Conservation (phyloP, 2,888 invertebrate species). For the Ormyrus thymus region DNA sequence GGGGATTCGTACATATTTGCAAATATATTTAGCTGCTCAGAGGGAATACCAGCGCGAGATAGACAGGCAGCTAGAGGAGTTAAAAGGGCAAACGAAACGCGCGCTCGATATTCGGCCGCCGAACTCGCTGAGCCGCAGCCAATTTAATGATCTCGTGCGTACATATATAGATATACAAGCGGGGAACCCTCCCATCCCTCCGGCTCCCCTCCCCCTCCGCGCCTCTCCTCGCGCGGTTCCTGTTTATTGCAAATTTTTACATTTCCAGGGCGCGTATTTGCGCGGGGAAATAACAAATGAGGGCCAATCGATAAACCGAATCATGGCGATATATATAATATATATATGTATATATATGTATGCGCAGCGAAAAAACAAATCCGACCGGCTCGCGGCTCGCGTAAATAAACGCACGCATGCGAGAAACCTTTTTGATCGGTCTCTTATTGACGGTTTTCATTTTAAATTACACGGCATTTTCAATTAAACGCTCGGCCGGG, state of each 20-base stretch:
- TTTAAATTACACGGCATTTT: constrained; percentile 40
- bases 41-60: constrained; percentile 41
- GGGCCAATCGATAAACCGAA: constrained; percentile 36
- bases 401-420: constrained; percentile 20
- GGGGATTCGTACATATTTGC: constrained; percentile 69
- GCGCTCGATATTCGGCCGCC: constrained; percentile 61
- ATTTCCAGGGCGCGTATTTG: constrained; percentile 28
- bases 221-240: background rate
- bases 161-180: constrained; percentile 8
- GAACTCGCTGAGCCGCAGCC: constrained; percentile 67
- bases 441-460: constrained; percentile 21
- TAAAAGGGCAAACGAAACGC: constrained; percentile 69
- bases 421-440: constrained; percentile 32
- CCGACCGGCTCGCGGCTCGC: background rate
- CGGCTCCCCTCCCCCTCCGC: background rate
- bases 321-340: constrained; percentile 2
- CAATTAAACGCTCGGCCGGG: constrained; percentile 28
- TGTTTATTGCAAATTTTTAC: constrained; percentile 45
- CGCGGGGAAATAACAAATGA: constrained; percentile 42
- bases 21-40: constrained; percentile 70
- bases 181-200: constrained; percentile 4
- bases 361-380: constrained; percentile 31
- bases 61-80: constrained; percentile 61
- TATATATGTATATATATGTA: no score
- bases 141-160: constrained; percentile 69